Conservation (phyloP, 2,113 vertebrate species). For the Bufo bufo region DNA sequence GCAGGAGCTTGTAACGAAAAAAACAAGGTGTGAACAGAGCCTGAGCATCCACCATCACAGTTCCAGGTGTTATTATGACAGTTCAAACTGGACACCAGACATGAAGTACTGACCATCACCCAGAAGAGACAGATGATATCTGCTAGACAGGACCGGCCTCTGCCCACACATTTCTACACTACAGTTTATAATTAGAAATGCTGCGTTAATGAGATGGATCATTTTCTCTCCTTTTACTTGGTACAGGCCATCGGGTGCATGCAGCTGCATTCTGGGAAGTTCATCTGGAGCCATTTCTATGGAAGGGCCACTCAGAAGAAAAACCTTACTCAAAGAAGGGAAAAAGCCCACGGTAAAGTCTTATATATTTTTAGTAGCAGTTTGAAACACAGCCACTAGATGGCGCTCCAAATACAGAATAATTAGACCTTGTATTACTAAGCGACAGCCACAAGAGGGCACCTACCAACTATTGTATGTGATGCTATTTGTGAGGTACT, state of each 20-base stretch:
- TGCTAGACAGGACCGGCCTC: no score
- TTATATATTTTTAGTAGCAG: not conserved
- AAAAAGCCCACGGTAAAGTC: slow-evolving; percentile 86
- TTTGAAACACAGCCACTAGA: not conserved
- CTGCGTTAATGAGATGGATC: no score
- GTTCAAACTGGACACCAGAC: no score
- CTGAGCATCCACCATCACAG: no score
- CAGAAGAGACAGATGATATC: no score
- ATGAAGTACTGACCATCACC: no score
- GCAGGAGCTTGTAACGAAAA: no score
- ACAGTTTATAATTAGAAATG: no score
- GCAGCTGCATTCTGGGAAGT: slow-evolving; percentile 76
- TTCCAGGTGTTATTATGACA: no score
- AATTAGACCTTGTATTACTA: not conserved
- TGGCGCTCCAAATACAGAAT: not conserved
- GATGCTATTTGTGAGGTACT: not conserved
- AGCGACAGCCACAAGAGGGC: not conserved
- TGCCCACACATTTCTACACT: no score
- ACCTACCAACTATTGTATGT: not conserved
- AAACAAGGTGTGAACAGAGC: no score
- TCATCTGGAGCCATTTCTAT: slow-evolving; percentile 79
- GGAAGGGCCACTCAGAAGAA: slow-evolving; percentile 88
- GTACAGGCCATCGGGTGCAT: slow-evolving; percentile 77
- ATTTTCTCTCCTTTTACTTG: not conserved
- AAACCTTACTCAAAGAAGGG: slow-evolving; percentile 92